Percentiles rank a stretch among this genome's conserved stretches.
Conservation (phyloP, 2,797 vertebrate genomes). For the Knipowitschia caucasica region DNA sequence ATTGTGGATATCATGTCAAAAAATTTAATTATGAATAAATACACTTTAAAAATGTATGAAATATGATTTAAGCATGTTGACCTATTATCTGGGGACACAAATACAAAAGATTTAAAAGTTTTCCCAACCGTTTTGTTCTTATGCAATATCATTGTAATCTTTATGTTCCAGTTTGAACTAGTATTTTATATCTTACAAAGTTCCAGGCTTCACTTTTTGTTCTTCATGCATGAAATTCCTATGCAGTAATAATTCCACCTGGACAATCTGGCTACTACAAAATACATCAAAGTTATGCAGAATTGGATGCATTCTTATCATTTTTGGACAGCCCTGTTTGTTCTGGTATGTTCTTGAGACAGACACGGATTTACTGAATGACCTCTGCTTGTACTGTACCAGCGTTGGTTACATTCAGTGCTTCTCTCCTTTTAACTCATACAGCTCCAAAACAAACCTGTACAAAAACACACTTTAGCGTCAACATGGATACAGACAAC, state of each 20-base stretch:
- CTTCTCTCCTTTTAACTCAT: conserved; percentile 15
- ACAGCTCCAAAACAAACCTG: conserved; percentile 26
- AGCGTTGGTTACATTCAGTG: conserved; percentile 27
- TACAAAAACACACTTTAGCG: conserved; percentile 17
- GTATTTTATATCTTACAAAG: too few relatives aligned
- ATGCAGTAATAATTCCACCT: background rate
- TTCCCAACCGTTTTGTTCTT: too few relatives aligned
- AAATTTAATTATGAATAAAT: too few relatives aligned
- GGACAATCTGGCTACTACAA: background rate
- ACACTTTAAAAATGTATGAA: too few relatives aligned
- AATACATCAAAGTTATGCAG: conserved; percentile 25
- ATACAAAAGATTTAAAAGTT: too few relatives aligned
- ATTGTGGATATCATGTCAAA: too few relatives aligned
- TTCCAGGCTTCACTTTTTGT: too few relatives aligned
- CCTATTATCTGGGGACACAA: too few relatives aligned
- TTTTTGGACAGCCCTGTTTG: conserved; percentile 49
- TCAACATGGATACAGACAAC: background rate
- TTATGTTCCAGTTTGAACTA: too few relatives aligned
- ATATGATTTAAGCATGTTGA: too few relatives aligned
- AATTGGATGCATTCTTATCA: conserved; percentile 70
- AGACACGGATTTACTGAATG: conserved; percentile 18
- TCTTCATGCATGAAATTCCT: too few relatives aligned
- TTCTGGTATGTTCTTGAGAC: conserved; percentile 45
- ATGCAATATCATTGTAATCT: too few relatives aligned
- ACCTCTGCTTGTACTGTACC: conserved; percentile 45